phyloP scores from a whole-genome alignment of 2,113 vertebrate species.

The Phycodurus eques region DNA sequence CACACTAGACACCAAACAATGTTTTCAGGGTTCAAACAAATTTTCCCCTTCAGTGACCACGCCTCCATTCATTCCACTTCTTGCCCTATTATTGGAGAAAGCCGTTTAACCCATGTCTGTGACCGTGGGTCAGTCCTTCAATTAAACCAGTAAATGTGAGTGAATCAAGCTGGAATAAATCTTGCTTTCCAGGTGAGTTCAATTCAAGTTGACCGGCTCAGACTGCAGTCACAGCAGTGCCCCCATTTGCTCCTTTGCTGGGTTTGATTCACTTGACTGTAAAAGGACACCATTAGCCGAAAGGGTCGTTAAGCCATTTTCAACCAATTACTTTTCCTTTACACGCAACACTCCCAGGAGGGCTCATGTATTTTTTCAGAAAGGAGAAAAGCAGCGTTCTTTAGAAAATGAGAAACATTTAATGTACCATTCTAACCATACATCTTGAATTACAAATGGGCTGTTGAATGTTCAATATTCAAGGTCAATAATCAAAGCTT shows the following conservation, averaged over 20 bases:
- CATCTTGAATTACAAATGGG: neutral
- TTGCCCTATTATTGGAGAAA: slow-evolving; percentile 23
- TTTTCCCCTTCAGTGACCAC: slow-evolving; percentile 51
- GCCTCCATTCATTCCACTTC: slow-evolving; percentile 43
- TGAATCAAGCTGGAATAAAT: slow-evolving; percentile 56
- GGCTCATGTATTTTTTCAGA: slow-evolving; percentile 33
- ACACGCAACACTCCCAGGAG: slow-evolving; percentile 58
- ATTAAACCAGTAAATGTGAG: slow-evolving; percentile 57
- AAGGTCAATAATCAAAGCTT: neutral
- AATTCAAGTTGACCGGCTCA: slow-evolving; percentile 57
- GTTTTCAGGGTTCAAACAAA: slow-evolving; percentile 50
- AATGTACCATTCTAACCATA: too few species aligned
- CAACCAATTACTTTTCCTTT: slow-evolving; percentile 63
- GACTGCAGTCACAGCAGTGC: slow-evolving; percentile 60
- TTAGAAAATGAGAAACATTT: slow-evolving; percentile 21
- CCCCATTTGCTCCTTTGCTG: slow-evolving; percentile 36
- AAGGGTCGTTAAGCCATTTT: slow-evolving; percentile 54
- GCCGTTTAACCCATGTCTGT: slow-evolving; percentile 39
- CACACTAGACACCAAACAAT: slow-evolving; percentile 54
- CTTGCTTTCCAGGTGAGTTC: slow-evolving; percentile 46
- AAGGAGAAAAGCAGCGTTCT: slow-evolving; percentile 19
- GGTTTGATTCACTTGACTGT: slow-evolving; percentile 57
- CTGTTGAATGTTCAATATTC: neutral
- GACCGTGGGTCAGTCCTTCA: slow-evolving; percentile 42
- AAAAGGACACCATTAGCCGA: slow-evolving; percentile 61